A percentile compares a stretch with the other conserved stretches of the same genome.
Conservation (phyloP, 2,888 invertebrate species). For the Eupeodes latifasciatus region DNA sequence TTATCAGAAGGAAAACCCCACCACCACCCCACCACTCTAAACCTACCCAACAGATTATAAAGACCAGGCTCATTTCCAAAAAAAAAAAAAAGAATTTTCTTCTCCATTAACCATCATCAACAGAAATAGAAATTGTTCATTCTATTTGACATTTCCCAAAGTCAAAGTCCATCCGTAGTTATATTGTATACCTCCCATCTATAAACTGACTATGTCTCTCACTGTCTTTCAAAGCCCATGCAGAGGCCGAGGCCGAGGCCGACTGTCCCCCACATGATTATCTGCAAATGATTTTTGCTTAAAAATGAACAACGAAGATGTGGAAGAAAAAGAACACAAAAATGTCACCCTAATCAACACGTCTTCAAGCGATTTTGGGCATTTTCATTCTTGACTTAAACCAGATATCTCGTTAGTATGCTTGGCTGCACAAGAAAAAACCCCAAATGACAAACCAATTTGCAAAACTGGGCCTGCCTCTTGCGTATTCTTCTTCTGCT, state of each 20-base stretch:
- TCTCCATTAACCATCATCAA: constrained; percentile 20
- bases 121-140: constrained; percentile 20
- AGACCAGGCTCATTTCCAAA: background rate
- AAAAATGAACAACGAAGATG: constrained; percentile 3
- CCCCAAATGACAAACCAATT: constrained; percentile 40
- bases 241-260: too few relatives aligned
- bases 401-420: constrained; percentile 47
- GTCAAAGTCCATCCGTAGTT: constrained; percentile 2
- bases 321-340: background rate
- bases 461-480: constrained; percentile 24
- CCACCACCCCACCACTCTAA: background rate
- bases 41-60: background rate
- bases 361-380: constrained; percentile 42
- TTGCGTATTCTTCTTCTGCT: background rate
- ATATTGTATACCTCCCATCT: background rate
- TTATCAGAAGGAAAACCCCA: background rate
- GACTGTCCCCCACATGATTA: constrained; percentile 20
- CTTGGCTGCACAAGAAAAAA: constrained; percentile 47
- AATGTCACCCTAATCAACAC: constrained; percentile 48
- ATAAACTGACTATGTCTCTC: background rate
- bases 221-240: background rate
- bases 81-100: constrained; percentile 15
- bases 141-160: constrained; percentile 23
- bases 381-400: constrained; percentile 37
- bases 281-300: constrained; percentile 32